Conservation (phyloP, 2,113 vertebrate genomes). For the Phycodurus eques region DNA sequence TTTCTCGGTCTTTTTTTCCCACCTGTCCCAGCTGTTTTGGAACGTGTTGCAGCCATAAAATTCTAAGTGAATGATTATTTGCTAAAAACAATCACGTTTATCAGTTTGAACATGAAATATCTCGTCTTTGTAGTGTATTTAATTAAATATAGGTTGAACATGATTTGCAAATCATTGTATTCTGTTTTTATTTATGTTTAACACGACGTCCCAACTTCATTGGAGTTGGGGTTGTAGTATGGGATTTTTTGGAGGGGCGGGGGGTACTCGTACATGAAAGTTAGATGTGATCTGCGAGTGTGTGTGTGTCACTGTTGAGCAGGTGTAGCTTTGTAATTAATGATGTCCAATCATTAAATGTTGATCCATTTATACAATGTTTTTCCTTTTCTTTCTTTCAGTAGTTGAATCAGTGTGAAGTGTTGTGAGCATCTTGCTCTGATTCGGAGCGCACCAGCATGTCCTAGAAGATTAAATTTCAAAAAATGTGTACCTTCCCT, state of each 20-base stretch:
- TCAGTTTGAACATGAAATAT: no score
- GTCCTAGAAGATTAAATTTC: background rate
- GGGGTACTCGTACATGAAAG: conserved; percentile 32
- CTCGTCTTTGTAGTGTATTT: no score
- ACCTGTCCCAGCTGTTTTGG: no score
- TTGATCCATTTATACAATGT: conserved; percentile 48
- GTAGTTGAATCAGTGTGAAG: background rate
- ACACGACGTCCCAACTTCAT: no score
- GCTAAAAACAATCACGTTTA: no score
- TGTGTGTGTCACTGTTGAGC: conserved; percentile 24
- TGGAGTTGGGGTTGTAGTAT: background rate
- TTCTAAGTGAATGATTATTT: no score
- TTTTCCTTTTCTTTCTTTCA: conserved; percentile 36
- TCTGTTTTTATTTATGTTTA: no score
- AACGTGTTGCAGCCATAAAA: no score
- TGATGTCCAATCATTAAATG: conserved; percentile 67
- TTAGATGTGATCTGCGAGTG: conserved; percentile 16
- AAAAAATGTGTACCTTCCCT: conserved; percentile 4
- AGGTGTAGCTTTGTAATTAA: conserved; percentile 51
- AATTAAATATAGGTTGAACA: no score
- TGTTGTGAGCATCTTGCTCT: background rate
- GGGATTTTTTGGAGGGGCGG: background rate
- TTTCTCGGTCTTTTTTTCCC: no score
- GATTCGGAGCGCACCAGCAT: background rate
- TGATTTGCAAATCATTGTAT: no score